Conservation (phyloP, 2,113 vertebrate species). For the Vanacampus margaritifer region DNA sequence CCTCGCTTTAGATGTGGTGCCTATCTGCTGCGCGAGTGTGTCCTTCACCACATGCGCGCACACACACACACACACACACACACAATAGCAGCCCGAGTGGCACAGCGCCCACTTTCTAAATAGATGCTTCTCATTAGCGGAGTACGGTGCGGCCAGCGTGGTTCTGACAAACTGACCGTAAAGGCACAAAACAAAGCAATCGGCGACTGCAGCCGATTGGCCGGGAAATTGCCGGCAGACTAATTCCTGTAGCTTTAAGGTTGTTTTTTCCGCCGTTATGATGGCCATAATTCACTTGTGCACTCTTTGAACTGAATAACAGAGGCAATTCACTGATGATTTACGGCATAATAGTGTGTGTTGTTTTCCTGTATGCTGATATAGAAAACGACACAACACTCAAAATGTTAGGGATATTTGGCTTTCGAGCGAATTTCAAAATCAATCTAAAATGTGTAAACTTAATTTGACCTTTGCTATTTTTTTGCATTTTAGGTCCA, state of each 20-base stretch:
- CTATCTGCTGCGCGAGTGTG: slow-evolving; percentile 26
- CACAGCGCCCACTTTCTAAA: slow-evolving; percentile 40
- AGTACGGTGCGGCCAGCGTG: slow-evolving; percentile 27
- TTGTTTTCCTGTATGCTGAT: too few relatives aligned
- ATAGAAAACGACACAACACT: too few relatives aligned
- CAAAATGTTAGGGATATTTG: too few relatives aligned
- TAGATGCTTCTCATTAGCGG: slow-evolving; percentile 54
- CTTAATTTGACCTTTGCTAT: too few relatives aligned
- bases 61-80: neutral
- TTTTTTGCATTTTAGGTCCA: too few relatives aligned
- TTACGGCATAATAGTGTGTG: too few relatives aligned
- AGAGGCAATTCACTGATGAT: neutral
- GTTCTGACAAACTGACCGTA: slow-evolving; percentile 48
- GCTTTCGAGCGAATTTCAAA: too few relatives aligned
- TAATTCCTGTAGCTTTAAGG: slow-evolving; percentile 15
- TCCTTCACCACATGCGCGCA: slow-evolving; percentile 29
- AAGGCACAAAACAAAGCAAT: slow-evolving; percentile 48
- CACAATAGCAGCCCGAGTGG: slow-evolving; percentile 16
- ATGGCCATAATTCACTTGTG: neutral
- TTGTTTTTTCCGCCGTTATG: slow-evolving; percentile 20
- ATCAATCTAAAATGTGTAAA: too few relatives aligned
- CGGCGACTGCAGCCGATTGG: slow-evolving; percentile 20
- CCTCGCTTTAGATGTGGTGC: slow-evolving; percentile 53
- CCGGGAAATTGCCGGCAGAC: slow-evolving; percentile 12
- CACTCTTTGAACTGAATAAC: neutral